phyloP scores from a whole-genome alignment of 2,888 invertebrate genomes.

The Myathropa florea region DNA sequence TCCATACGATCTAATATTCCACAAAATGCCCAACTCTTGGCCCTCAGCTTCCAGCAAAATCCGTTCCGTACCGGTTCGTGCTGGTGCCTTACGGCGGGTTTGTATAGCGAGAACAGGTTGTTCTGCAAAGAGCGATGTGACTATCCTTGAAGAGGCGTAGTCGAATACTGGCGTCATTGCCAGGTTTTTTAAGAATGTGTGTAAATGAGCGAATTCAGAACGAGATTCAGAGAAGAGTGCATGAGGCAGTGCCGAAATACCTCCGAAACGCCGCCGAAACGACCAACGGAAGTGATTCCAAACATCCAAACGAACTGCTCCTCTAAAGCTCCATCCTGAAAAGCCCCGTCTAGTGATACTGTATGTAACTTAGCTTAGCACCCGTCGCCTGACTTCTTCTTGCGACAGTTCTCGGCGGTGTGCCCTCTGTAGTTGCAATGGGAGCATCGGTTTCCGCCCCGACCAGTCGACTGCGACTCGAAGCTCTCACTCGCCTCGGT shows the following conservation, averaged over 20 bases:
- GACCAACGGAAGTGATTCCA: neutral
- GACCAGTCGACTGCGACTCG: neutral
- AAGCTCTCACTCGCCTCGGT: constrained; percentile 4
- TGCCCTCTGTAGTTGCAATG: constrained; percentile 77
- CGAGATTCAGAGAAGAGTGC: neutral
- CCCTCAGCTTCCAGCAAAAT: constrained; percentile 18
- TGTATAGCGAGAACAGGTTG: neutral
- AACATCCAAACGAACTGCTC: neutral
- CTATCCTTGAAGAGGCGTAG: constrained; percentile 53
- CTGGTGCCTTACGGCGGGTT: constrained; percentile 53
- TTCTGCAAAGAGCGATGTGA: neutral
- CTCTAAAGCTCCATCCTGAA: neutral
- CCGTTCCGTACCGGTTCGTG: constrained; percentile 31
- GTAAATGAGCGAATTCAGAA: constrained; percentile 27
- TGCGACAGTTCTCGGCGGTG: constrained; percentile 76
- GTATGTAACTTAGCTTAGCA: neutral
- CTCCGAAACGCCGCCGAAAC: neutral
- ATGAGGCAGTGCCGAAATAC: neutral
- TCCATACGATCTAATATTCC: constrained; percentile 13
- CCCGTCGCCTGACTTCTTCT: constrained; percentile 48
- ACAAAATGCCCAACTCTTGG: constrained; percentile 6
- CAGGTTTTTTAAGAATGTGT: constrained; percentile 25
- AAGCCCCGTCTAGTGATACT: neutral
- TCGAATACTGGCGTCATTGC: constrained; percentile 35
- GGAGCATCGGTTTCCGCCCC: constrained; percentile 19